Base-by-base conservation (phyloP, 2,113 vertebrate genomes). In the Pantherophis guttatus region DNA sequence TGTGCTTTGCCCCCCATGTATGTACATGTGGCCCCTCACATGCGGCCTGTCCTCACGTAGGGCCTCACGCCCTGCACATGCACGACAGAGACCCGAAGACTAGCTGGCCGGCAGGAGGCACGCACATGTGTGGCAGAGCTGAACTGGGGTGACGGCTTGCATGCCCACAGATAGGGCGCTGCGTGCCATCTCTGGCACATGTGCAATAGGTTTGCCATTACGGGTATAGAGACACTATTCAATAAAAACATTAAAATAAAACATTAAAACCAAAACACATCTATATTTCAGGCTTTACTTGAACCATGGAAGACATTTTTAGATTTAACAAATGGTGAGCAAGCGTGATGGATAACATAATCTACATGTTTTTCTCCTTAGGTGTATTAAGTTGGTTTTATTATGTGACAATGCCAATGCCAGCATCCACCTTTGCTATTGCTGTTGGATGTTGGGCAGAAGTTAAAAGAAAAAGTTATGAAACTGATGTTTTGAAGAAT, bases 391-490 rank as follows among this genome's bases (percentile, higher is more conserved):
- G 97, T 90, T 99, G 99, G 99, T 97, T 98, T 96, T 99, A 99
- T 97, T 98, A 99, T 23, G 98, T 99, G 88, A 99, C 99, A 52
- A 99, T 99, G 99, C 98, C 98, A 21, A 99, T 99, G 99, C 99
- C 99, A 21, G 99, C 99, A 87, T 99, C 99, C 57, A 99, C 99
- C 75, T 99, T 99, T 95, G 98, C 99, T 59, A 97, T 99, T 96
- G 99, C 99, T 81, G 98, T 99, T 91, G 99, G 99, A 39, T 97
- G 97, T 96, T 99, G 99, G 99, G 94, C 93, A 93, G 98, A 98
- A 97, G 96, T 98, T 96, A 96, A 97, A 94, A 93, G 94, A 39
- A 97, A 97, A 75, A 91, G 75, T 92, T 96, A 93, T 92, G 81
- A 92, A n/a, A 81, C 81, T 90, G 9, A 48, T 59, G 0, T 92